These are phyloP conservation scores for Fopius arisanus DNA, from an alignment of 1,140 invertebrate genomes.

Conservation along the genomic window DNA sequence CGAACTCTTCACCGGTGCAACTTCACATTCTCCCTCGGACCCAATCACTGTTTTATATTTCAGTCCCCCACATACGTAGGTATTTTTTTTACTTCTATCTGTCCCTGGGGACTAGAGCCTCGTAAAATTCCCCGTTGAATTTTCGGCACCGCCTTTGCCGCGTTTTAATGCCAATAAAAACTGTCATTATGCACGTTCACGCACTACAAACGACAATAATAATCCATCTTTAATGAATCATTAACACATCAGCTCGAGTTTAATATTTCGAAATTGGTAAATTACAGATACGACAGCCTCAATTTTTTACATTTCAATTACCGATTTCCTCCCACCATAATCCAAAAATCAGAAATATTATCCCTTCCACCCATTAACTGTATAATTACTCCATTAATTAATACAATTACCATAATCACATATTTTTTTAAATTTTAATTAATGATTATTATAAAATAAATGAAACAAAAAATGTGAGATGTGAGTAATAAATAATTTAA, in stretches of 20 bases:
- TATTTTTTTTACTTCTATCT: conserved; percentile 17
- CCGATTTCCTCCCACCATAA: too few species aligned
- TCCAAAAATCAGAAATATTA: too few species aligned
- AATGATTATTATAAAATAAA: too few species aligned
- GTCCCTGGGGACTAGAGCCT: conserved; percentile 21
- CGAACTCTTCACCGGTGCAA: conserved; percentile 30
- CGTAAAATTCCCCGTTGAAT: conserved; percentile 36
- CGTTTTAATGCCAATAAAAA: conserved; percentile 39
- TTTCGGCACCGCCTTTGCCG: conserved; percentile 32
- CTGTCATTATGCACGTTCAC: conserved; percentile 36
- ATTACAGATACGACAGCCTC: not conserved
- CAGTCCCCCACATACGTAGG: conserved; percentile 3
- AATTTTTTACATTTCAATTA: not conserved
- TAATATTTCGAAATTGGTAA: not conserved
- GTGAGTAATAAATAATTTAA: too few species aligned
- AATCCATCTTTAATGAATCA: conserved; percentile 29
- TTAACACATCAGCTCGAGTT: conserved; percentile 20
- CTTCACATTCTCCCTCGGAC: not conserved
- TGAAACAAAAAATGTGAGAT: too few species aligned
- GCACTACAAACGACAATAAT: conserved; percentile 33
- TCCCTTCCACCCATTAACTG: too few species aligned
- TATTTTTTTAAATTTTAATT: too few species aligned
- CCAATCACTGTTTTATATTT: not conserved
- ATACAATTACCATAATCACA: too few species aligned
- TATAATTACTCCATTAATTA: too few species aligned